Conservation (phyloP, 2,113 vertebrate genomes). For the Pelmatolapia mariae region DNA sequence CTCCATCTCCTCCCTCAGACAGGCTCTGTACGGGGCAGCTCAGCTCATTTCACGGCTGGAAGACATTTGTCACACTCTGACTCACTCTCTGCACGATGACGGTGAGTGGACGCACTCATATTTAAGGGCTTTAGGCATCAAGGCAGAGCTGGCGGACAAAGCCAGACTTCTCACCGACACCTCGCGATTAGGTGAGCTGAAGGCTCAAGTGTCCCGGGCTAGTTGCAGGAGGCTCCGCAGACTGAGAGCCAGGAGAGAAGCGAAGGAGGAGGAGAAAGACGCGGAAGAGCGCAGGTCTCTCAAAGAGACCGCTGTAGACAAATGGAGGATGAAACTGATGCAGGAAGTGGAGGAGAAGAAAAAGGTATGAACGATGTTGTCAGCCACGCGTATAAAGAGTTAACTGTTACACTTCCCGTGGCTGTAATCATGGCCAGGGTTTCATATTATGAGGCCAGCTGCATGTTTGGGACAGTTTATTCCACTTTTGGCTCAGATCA, state of each 20-base stretch:
- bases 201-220: constrained; percentile 53
- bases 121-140: constrained; percentile 12
- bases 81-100: constrained; percentile 50
- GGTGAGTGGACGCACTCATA: constrained; percentile 59
- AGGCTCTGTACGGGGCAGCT: constrained; percentile 58
- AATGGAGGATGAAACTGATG: constrained; percentile 81
- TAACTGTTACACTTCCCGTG: background rate
- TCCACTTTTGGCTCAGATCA: background rate
- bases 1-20: constrained; percentile 29
- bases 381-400: background rate
- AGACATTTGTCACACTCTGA: constrained; percentile 54
- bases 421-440: background rate
- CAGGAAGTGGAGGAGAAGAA: constrained; percentile 86
- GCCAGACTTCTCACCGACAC: constrained; percentile 60
- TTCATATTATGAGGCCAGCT: rapidly evolving
- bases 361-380: constrained; percentile 61
- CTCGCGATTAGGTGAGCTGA: constrained; percentile 36
- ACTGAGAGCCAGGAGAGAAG: constrained; percentile 52
- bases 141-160: constrained; percentile 45
- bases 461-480: background rate
- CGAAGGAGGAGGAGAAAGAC: constrained; percentile 55
- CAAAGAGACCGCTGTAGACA: constrained; percentile 79
- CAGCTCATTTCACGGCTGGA: constrained; percentile 67
- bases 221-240: constrained; percentile 70
- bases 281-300: constrained; percentile 59